Evolutionary conservation across 1,140 invertebrate genomes (phyloP), one percentile per base, ranked within the genome.

Genomic region (Leptestheria dahalacensis): DNA sequence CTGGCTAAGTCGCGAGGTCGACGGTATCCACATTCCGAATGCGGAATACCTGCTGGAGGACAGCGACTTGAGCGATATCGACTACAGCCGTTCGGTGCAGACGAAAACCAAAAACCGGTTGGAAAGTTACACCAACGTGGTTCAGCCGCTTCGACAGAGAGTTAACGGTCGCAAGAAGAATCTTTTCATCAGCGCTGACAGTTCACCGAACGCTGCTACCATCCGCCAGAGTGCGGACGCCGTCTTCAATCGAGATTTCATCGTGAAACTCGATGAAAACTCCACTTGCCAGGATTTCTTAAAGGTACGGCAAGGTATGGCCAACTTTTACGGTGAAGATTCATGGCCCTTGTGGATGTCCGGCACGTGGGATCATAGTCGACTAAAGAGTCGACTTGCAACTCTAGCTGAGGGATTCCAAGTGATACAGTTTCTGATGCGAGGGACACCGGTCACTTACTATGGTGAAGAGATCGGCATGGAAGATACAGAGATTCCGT

Each of bases 401-500:
- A 41, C 6, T 41, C 68, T 79, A 54, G 76, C 81, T 0, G 82
- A 85, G 67, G 74, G 75, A 0, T 67, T 85, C 11, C 80, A 83
- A 63, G 80, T 84, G 69, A 70, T 89, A 25, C 74, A 78, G 1
- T 69, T 84, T 26, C 64, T 85, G 0, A 65, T 88, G 21, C 83
- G 84, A 12, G 87, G 86, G 0, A 78, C 84, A 9, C 74, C 80
- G 1, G 76, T 88, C 1, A 81, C 80, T 57, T 90, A 89, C 68
- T 82, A 88, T 71, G 88, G 86, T 11, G 86, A 90, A 68, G 87
- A 91, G 70, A 77, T 90, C 60, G 86, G 81, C 1, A 86, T 89
- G 82, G 72, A 75, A 57, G 72, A 77, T 61, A 15, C 15, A 9
- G 15, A 15, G 6, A 41, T 41, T 41, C 6, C 6, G 6, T 41